phyloP scores from a whole-genome alignment of 2,797 vertebrate species.

The Chromis chromis region DNA sequence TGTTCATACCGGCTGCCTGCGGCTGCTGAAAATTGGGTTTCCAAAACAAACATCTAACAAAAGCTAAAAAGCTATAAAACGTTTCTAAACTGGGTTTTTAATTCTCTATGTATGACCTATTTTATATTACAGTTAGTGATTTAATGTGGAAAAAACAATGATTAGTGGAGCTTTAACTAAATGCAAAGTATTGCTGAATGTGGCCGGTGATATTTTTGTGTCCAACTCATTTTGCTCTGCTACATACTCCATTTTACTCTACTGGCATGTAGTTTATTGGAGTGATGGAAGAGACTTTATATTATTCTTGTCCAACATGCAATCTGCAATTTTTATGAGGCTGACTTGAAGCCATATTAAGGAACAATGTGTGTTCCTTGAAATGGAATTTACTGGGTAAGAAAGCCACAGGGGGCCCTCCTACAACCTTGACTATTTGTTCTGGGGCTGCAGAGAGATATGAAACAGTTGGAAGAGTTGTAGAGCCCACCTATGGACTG shows the following conservation, averaged over 20 bases:
- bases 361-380: slow-evolving; percentile 43
- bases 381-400: slow-evolving; percentile 61
- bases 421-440: slow-evolving; percentile 49
- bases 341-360: slow-evolving; percentile 46
- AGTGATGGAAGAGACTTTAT: slow-evolving; percentile 6
- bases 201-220: background rate
- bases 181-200: slow-evolving; percentile 5
- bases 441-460: slow-evolving; percentile 52
- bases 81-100: slow-evolving; percentile 5
- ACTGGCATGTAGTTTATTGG: slow-evolving; percentile 2
- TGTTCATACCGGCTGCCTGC: background rate
- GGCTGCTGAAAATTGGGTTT: background rate
- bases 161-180: background rate
- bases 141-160: background rate
- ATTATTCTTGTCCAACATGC: slow-evolving; percentile 35
- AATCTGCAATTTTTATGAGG: slow-evolving; percentile 49
- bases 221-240: slow-evolving; percentile 9
- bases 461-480: slow-evolving; percentile 51
- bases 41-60: background rate
- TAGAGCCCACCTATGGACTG: slow-evolving; percentile 59
- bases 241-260: background rate
- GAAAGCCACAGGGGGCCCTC: slow-evolving; percentile 58
- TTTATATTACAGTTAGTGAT: background rate
- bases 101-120: background rate
- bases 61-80: background rate